A percentile compares a stretch with the other conserved stretches of the same genome.
Conservation (phyloP, 2,113 vertebrate species). For the Perca flavescens region DNA sequence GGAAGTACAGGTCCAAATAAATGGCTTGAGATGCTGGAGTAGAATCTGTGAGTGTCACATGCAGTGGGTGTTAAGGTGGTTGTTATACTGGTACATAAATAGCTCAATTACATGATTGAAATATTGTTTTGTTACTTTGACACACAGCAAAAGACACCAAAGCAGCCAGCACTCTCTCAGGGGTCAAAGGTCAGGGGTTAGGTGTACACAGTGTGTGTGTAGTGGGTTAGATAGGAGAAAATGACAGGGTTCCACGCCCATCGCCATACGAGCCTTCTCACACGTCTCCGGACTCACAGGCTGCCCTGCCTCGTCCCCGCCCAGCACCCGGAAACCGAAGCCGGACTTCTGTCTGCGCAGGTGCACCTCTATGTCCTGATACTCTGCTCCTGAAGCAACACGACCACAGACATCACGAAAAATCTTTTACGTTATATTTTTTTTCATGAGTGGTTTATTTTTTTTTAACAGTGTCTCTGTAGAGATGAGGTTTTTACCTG, state of each 20-base stretch:
- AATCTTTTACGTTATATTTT: not conserved
- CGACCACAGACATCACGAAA: not conserved
- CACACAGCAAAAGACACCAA: conserved; percentile 41
- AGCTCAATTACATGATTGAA: not conserved
- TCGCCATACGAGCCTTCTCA: conserved; percentile 87
- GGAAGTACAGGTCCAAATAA: not conserved
- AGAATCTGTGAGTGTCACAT: conserved; percentile 12
- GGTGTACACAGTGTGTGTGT: conserved; percentile 57
- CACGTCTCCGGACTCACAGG: conserved; percentile 92
- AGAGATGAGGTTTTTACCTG: conserved; percentile 87
- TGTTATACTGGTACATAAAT: conserved; percentile 44
- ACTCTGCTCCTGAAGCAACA: conserved; percentile 87
- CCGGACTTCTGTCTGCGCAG: conserved; percentile 97
- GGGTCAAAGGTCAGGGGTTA: conserved; percentile 69
- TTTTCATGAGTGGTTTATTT: not conserved
- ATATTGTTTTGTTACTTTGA: conserved; percentile 40
- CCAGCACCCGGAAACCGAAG: conserved; percentile 97
- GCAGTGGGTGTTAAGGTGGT: conserved; percentile 50
- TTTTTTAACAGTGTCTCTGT: not conserved
- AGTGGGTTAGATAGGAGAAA: conserved; percentile 70
- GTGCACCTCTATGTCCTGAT: conserved; percentile 96
- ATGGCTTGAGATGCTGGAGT: not conserved
- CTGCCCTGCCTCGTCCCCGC: conserved; percentile 97
- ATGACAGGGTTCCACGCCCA: conserved; percentile 81
- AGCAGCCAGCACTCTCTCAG: conserved; percentile 67